A percentile compares a stretch with the other conserved stretches of the same genome.
phyloP scores from a whole-genome alignment of 2,797 vertebrate genomes.

The Fistularia tabacaria region DNA sequence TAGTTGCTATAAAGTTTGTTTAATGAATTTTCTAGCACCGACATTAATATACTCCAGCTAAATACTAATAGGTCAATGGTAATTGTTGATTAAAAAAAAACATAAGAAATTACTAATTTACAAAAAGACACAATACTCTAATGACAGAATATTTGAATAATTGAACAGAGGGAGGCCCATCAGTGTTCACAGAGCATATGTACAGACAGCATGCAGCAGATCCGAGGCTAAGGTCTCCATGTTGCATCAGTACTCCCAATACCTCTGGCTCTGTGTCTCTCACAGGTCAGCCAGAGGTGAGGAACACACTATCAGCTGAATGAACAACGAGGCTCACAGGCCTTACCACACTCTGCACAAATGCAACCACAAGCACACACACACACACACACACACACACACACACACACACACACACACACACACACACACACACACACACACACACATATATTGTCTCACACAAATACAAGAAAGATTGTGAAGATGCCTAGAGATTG shows the following conservation, averaged over 20 bases:
- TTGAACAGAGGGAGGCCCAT: conserved; percentile 37
- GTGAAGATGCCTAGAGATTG: conserved; percentile 5
- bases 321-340: conserved; percentile 42
- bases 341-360: conserved; percentile 22
- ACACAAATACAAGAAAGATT: background rate
- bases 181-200: conserved; percentile 29
- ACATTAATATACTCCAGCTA: too few relatives aligned
- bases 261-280: conserved; percentile 35
- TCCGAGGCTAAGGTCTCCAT: conserved; percentile 46
- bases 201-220: conserved; percentile 54
- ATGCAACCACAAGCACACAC: conserved; percentile 18
- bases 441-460: background rate
- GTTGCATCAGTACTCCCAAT: conserved; percentile 50
- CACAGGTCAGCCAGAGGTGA: conserved; percentile 62
- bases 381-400: too few relatives aligned
- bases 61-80: too few relatives aligned
- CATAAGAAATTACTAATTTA: conserved; percentile 38
- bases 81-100: conserved; percentile 26
- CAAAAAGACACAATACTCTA: conserved; percentile 24
- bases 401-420: background rate
- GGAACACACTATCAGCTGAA: conserved; percentile 55
- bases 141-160: conserved; percentile 29
- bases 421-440: background rate
- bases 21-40: too few relatives aligned
- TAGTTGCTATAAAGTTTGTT: too few relatives aligned